A percentile compares a stretch with the other conserved stretches of the same genome.
Conservation (phyloP, 1,140 invertebrate species). For the Camponotus vicinus region DNA sequence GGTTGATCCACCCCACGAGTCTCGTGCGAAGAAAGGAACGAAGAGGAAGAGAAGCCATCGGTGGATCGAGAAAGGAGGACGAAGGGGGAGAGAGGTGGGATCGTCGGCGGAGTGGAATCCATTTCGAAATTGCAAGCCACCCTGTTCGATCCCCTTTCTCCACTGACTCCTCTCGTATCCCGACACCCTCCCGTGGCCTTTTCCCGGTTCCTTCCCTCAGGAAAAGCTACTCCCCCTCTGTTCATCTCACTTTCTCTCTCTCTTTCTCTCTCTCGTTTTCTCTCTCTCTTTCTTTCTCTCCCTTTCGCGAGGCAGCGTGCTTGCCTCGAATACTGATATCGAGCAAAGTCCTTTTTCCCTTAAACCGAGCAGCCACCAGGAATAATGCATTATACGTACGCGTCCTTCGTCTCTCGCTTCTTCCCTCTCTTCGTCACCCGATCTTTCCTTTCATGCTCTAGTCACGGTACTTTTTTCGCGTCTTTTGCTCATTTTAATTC, state of each 20-base stretch:
- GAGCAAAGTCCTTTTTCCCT: conserved; percentile 82
- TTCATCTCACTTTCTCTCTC: conserved; percentile 32
- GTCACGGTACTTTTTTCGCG: conserved; percentile 23
- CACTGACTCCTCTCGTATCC: conserved; percentile 38
- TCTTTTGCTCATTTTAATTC: neutral
- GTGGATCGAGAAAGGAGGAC: conserved; percentile 50
- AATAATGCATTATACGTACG: conserved; percentile 84
- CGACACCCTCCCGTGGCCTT: conserved; percentile 51
- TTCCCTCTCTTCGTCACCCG: conserved; percentile 52
- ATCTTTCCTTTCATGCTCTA: conserved; percentile 35
- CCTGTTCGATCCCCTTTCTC: conserved; percentile 77
- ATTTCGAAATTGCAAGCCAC: conserved; percentile 86
- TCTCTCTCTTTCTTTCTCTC: conserved; percentile 39
- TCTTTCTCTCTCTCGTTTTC: conserved; percentile 1
- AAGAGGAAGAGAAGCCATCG: conserved; percentile 71
- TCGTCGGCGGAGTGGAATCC: conserved; percentile 81
- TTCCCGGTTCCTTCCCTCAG: conserved; percentile 78
- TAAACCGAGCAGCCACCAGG: conserved; percentile 79
- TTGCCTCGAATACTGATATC: conserved; percentile 85
- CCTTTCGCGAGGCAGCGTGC: conserved; percentile 69
- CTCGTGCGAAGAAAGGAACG: conserved; percentile 69
- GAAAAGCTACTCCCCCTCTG: conserved; percentile 79
- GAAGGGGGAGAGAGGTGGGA: conserved; percentile 34
- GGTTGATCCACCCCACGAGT: conserved; percentile 76
- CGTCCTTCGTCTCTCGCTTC: conserved; percentile 62